Evolutionary conservation across 2,113 vertebrate species (phyloP).

Genomic region (Pseudorasbora parva): DNA sequence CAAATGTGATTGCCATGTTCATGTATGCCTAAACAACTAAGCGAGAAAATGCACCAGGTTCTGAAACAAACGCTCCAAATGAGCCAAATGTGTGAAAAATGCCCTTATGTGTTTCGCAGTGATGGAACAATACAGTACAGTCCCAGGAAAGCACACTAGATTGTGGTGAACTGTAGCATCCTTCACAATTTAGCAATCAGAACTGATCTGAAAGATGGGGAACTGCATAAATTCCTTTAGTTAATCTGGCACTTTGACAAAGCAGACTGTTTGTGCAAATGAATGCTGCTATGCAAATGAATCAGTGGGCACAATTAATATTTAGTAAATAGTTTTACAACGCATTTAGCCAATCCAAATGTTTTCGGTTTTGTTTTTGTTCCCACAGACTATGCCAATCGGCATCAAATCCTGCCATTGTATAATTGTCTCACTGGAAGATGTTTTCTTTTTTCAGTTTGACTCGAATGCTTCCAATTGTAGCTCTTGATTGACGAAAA

Average conservation of each 20-base stretch:
- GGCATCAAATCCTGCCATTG: conserved; percentile 25
- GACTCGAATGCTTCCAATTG: conserved; percentile 10
- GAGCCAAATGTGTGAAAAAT: too few species aligned
- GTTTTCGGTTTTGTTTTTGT: neutral
- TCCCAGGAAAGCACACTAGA: neutral
- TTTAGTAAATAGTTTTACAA: conserved; percentile 27
- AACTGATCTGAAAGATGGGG: neutral
- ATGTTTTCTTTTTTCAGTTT: conserved; percentile 25
- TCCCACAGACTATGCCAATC: neutral
- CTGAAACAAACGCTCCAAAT: too few species aligned
- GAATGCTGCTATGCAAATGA: neutral
- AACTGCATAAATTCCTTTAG: conserved; percentile 5
- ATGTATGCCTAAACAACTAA: too few species aligned
- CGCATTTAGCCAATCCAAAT: conserved; percentile 38
- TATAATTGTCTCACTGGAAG: conserved; percentile 5
- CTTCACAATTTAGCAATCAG: neutral
- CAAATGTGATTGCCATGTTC: too few species aligned
- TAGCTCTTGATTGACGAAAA: conserved; percentile 18
- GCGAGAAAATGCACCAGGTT: too few species aligned
- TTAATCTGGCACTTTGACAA: conserved; percentile 6
- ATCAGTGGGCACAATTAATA: neutral
- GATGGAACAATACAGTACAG: neutral
- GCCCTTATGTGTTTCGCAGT: neutral
- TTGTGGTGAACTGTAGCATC: neutral
- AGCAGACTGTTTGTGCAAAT: conserved; percentile 9